A percentile compares a stretch with the other conserved stretches of the same genome.
phyloP scores from a whole-genome alignment of 2,888 invertebrate genomes.

The Clusia tigrina region DNA sequence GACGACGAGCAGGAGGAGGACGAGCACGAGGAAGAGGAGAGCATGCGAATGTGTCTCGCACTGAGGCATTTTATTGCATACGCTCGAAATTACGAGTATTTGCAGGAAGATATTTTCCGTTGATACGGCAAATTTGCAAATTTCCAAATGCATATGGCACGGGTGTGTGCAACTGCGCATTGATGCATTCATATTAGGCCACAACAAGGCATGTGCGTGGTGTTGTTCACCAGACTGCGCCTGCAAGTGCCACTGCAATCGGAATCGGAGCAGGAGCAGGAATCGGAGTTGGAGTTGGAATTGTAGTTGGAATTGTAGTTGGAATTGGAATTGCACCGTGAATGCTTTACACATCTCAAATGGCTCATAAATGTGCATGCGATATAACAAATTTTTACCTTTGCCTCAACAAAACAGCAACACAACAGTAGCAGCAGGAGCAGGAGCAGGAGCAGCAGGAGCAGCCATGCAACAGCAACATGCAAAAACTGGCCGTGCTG shows the following conservation, averaged over 20 bases:
- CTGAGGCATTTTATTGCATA: background rate
- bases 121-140: too few relatives aligned
- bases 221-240: background rate
- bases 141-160: background rate
- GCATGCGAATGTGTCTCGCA: background rate
- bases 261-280: too few relatives aligned
- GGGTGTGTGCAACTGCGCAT: background rate
- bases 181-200: background rate
- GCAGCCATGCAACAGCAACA: too few relatives aligned
- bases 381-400: constrained; percentile 15
- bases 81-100: background rate
- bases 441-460: background rate
- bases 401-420: constrained; percentile 7
- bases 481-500: too few relatives aligned
- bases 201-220: background rate
- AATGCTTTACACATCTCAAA: constrained; percentile 14
- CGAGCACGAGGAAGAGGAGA: too few relatives aligned
- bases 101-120: too few relatives aligned
- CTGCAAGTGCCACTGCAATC: too few relatives aligned
- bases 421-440: background rate
- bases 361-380: constrained; percentile 22
- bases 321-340: too few relatives aligned
- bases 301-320: too few relatives aligned
- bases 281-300: too few relatives aligned
- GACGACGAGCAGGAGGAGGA: too few relatives aligned